Conservation (phyloP, 1,140 invertebrate genomes). For the Anoplophora glabripennis region DNA sequence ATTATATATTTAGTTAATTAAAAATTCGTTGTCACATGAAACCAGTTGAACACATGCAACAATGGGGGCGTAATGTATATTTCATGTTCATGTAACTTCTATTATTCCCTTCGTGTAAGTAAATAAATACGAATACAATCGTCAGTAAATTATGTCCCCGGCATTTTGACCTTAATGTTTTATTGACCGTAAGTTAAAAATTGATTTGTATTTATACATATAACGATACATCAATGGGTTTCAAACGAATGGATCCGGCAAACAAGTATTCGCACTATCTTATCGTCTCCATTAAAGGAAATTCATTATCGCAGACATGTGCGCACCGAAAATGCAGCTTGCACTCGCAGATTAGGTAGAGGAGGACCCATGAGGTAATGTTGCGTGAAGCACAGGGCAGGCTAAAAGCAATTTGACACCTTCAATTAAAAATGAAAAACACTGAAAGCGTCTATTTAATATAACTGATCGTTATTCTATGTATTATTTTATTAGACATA, state of each 20-base stretch:
- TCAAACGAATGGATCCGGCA: not conserved
- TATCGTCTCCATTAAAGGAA: conserved; percentile 19
- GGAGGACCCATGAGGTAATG: too few relatives aligned
- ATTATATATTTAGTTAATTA: too few relatives aligned
- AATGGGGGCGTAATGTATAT: not conserved
- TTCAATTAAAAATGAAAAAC: not conserved
- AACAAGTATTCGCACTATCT: conserved; percentile 23
- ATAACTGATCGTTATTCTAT: too few relatives aligned
- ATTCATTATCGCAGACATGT: conserved; percentile 17
- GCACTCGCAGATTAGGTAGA: not conserved
- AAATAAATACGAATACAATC: not conserved
- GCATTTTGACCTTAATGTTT: not conserved
- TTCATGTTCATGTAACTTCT: not conserved
- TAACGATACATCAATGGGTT: not conserved
- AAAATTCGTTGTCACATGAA: too few relatives aligned
- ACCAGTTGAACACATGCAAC: too few relatives aligned
- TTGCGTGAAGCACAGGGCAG: too few relatives aligned
- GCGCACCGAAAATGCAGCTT: conserved; percentile 16
- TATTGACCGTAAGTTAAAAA: not conserved
- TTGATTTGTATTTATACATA: not conserved
- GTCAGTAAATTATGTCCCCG: too few relatives aligned
- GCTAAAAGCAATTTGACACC: too few relatives aligned
- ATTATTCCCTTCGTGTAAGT: not conserved
- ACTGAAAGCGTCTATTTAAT: too few relatives aligned
- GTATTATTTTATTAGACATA: too few relatives aligned